phyloP scores from a whole-genome alignment of 2,113 vertebrate genomes.

The Phodopus roborovskii region DNA sequence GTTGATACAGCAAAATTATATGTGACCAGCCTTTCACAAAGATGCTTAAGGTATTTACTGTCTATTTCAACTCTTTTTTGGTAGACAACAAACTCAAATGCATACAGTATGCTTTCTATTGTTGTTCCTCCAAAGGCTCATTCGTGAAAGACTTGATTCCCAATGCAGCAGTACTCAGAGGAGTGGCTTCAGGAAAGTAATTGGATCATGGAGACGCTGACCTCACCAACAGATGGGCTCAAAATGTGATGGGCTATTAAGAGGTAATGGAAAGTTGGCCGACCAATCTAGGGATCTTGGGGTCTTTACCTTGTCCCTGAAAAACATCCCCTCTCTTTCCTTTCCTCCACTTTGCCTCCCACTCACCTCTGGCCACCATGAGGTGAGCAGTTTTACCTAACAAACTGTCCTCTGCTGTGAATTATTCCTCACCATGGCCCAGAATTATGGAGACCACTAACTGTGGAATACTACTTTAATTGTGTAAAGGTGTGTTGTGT shows the following conservation, averaged over 20 bases:
- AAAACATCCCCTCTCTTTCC: too few species aligned
- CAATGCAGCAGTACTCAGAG: not conserved
- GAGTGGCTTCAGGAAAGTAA: not conserved
- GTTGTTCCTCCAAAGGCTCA: not conserved
- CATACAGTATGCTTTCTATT: not conserved
- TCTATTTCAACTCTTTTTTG: slow-evolving; percentile 19
- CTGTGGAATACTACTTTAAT: not conserved
- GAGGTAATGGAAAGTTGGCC: not conserved
- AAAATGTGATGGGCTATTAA: not conserved
- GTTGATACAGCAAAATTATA: slow-evolving; percentile 44
- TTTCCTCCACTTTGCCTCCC: not conserved
- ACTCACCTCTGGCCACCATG: not conserved
- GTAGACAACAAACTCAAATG: slow-evolving; percentile 8
- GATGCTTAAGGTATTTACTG: not conserved
- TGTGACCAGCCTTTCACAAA: slow-evolving; percentile 23
- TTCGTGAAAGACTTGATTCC: not conserved
- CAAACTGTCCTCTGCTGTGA: too few species aligned
- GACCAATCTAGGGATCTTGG: not conserved
- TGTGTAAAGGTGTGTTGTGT: not conserved
- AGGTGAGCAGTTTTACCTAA: not conserved
- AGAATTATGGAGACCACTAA: not conserved
- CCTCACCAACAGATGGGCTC: not conserved
- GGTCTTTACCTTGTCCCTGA: not conserved
- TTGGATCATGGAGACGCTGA: not conserved
- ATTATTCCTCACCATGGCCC: not conserved